Evolutionary conservation across 2,113 vertebrate genomes (phyloP), one percentile per base, ranked within the genome.

Genomic region (Lates calcarifer): DNA sequence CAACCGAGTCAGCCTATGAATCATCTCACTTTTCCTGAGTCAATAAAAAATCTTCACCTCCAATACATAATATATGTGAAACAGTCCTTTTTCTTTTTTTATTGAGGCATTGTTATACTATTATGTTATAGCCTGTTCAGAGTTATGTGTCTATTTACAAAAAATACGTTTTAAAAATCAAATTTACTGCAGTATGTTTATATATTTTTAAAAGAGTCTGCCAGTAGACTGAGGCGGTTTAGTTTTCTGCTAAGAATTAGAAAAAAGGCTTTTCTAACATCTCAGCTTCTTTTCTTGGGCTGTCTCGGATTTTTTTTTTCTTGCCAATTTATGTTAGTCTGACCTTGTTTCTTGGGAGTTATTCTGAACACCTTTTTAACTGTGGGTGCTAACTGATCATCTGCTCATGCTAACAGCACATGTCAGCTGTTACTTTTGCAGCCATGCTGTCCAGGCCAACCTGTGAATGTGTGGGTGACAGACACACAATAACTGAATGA

Each of bases 1-100:
- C 81, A 90, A 72, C 69, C 26, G 58, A 87, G 82, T 88, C 78
- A 84, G 82, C 63, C 63, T 76, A 84, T 90, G 78, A 90, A 88
- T 92, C 88, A 87, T 87, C 73, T 82, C 81, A 79, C 77, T 88
- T 92, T 79, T 75, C 84, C 87, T 65, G 60, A 90, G 84, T 88
- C 88, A 85, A 88, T 84, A 80, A 88, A 72, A 88, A 79, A 83
- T 58, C 77, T 64, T 82, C 58, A 60, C 43, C 65, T 45, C 58
- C 72, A 74, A 64, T 85, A 74, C 57, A 76, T 70, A 72, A 84
- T 67, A 31, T 43, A 60, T 81, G 69, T 74, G 55, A 70, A 85
- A 85, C 20, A 74, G 28, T 22, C 13, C 1, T 29, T 69, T 61
- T 67, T 55, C 20, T 12, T 0, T 6, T 26, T 35, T 71, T 82